Percentiles rank a stretch among this genome's conserved stretches.
Conservation (phyloP, 2,888 invertebrate genomes). For the Acholoe squamosa region DNA sequence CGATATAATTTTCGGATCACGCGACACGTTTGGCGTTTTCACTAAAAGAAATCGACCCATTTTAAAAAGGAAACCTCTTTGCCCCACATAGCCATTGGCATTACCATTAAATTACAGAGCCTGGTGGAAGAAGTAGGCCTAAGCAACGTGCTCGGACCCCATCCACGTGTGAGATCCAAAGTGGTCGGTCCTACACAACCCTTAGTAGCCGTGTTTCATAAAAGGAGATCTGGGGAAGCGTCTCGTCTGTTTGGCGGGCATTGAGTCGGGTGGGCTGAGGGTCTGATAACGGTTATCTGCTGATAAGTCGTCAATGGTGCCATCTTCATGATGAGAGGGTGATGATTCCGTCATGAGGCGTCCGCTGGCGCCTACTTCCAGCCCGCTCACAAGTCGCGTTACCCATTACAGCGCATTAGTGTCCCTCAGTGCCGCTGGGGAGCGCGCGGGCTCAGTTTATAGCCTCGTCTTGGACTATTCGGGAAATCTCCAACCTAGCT, state of each 20-base stretch:
- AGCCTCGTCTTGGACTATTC: background rate
- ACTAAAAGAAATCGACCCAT: background rate
- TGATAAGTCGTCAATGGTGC: background rate
- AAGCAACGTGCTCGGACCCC: background rate
- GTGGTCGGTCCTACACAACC: background rate
- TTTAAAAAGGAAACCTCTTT: background rate
- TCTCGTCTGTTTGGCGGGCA: background rate
- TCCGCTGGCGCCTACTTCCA: constrained; percentile 13
- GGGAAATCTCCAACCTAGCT: background rate
- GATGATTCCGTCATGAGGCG: constrained; percentile 35
- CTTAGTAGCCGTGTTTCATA: background rate
- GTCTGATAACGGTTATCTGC: constrained; percentile 13
- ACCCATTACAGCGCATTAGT: constrained; percentile 46
- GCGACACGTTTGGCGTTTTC: background rate
- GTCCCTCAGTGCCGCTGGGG: constrained; percentile 28
- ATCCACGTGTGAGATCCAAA: background rate
- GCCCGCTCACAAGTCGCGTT: background rate
- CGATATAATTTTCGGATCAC: constrained; percentile 24
- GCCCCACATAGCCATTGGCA: constrained; percentile 33
- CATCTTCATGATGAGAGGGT: constrained; percentile 20
- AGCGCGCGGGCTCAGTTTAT: background rate
- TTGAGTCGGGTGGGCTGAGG: background rate
- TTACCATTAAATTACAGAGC: constrained; percentile 28
- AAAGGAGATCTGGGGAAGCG: background rate
- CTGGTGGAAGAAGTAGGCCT: background rate